Conservation (phyloP, 2,113 vertebrate species). For the Pardalotus punctatus region DNA sequence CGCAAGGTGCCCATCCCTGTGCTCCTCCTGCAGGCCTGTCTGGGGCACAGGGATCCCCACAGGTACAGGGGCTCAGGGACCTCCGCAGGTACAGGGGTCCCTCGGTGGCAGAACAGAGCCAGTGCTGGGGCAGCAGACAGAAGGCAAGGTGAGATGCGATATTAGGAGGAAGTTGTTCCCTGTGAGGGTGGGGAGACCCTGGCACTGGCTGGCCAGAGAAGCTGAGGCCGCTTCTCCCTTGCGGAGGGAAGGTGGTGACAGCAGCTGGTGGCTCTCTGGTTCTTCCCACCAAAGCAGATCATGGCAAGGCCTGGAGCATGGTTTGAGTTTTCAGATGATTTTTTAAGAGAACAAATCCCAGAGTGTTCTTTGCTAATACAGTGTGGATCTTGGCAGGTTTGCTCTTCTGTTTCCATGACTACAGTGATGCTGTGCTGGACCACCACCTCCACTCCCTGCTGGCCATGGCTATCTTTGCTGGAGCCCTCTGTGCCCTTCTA, state of each 20-base stretch:
- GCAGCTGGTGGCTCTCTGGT: neutral
- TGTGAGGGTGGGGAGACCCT: too few species aligned
- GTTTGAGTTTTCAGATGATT: neutral
- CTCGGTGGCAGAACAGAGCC: neutral
- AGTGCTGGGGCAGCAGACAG: fast-evolving
- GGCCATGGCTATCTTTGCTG: constrained; percentile 77
- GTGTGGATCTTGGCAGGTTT: constrained; percentile 72
- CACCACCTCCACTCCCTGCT: constrained; percentile 87
- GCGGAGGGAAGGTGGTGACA: neutral
- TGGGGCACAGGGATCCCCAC: fast-evolving
- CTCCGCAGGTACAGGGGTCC: fast-evolving
- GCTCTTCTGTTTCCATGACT: constrained; percentile 85
- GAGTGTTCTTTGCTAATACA: neutral
- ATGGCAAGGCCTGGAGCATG: neutral
- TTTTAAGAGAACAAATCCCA: neutral
- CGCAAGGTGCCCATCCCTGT: neutral
- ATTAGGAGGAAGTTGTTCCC: too few species aligned
- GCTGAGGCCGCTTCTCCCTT: neutral
- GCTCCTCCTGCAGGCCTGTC: neutral
- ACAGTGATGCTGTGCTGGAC: constrained; percentile 75
- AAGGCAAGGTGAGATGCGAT: too few species aligned
- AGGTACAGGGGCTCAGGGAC: neutral
- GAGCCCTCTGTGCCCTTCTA: constrained; percentile 70
- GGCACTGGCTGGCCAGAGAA: too few species aligned
- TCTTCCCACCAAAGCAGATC: neutral